Percentiles rank a stretch among this genome's conserved stretches.
Evolutionary conservation across 1,140 invertebrate genomes (phyloP).

Genomic region (Psix sp.): DNA sequence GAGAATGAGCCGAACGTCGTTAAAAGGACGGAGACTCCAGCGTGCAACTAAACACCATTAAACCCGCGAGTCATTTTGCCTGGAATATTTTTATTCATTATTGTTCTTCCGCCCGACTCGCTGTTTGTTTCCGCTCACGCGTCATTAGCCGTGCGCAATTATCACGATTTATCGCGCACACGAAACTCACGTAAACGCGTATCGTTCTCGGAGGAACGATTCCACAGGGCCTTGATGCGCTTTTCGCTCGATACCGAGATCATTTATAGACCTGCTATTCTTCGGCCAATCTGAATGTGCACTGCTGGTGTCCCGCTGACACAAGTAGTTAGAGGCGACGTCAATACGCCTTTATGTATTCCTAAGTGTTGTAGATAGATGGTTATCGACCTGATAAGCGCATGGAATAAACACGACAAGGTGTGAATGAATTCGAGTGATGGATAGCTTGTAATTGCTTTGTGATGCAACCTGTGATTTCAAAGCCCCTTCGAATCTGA

Average conservation of each 20-base stretch:
- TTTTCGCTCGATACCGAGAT: conserved; percentile 21
- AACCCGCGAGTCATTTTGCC: no score
- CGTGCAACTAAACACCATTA: no score
- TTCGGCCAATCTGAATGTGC: conserved; percentile 44
- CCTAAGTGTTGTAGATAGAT: conserved; percentile 57
- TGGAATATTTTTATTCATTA: no score
- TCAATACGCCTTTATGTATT: conserved; percentile 56
- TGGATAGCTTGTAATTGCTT: no score
- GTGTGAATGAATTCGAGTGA: conserved; percentile 59
- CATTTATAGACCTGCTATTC: conserved; percentile 46
- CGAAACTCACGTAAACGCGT: conserved; percentile 18
- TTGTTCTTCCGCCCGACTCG: no score
- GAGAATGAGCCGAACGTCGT: conserved; percentile 28
- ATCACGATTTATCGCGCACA: conserved; percentile 25
- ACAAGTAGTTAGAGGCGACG: conserved; percentile 48
- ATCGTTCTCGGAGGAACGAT: no score
- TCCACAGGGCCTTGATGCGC: no score
- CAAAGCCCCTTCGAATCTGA: no score
- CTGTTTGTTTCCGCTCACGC: no score
- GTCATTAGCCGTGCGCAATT: conserved; percentile 9
- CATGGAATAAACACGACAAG: conserved; percentile 57
- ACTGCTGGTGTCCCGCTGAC: conserved; percentile 51
- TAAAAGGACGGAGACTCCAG: no score
- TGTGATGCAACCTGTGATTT: conserved; percentile 45
- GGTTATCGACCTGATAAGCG: conserved; percentile 56